These are phyloP conservation scores for Dermolepida albohirtum DNA, from an alignment of 2,888 invertebrate genomes.

Conservation along the genomic window DNA sequence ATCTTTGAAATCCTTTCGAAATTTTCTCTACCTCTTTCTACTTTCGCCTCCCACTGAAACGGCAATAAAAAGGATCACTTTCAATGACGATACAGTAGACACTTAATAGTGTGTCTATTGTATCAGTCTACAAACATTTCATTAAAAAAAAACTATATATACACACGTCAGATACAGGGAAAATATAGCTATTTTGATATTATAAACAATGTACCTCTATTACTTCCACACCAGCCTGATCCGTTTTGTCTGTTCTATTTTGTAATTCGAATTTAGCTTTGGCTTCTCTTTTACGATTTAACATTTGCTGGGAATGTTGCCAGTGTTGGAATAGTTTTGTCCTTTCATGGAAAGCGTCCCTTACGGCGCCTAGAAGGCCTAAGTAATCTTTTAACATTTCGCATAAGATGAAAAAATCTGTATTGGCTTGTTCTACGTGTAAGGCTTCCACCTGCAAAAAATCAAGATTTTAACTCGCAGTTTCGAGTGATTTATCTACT, in stretches of 20 bases:
- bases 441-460: constrained; percentile 80
- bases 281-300: constrained; percentile 93
- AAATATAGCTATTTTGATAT: no score
- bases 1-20: constrained; percentile 95
- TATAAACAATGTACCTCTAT: no score
- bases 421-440: constrained; percentile 92
- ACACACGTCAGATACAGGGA: no score
- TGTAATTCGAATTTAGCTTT: constrained; percentile 93
- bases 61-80: background rate
- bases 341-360: constrained; percentile 81
- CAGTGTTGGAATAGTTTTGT: constrained; percentile 94
- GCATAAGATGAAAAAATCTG: constrained; percentile 93
- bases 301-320: constrained; percentile 95
- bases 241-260: constrained; percentile 89
- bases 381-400: constrained; percentile 96
- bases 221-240: constrained; percentile 90
- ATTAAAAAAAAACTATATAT: no score
- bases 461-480: no score
- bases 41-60: constrained; percentile 91
- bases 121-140: no score
- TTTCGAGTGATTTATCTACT: no score
- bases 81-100: background rate
- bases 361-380: constrained; percentile 89
- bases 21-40: constrained; percentile 96
- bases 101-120: no score